Base-by-base conservation (phyloP, 1,140 invertebrate genomes). In the Drosophila grimshawi region DNA sequence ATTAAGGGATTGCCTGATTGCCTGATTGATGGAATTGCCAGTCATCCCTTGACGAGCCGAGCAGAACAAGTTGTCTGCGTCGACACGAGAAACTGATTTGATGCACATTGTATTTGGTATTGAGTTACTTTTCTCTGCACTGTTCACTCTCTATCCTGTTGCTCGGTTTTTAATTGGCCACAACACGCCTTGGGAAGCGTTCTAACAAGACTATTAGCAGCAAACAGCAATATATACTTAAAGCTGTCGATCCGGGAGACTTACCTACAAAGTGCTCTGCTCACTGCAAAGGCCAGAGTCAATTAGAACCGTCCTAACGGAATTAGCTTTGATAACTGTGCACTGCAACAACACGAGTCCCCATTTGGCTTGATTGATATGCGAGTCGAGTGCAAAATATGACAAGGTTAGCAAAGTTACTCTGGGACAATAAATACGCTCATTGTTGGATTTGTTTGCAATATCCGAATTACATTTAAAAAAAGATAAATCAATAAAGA, bases 1-100 rank as follows among this genome's bases (percentile, higher is more conserved):
- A 86, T 86, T 86, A 88, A 86, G 83, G 81, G 82, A 86, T 86
- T 86, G 79, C 66, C 78, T 88, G 83, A 88, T 88, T 88, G 83
- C 88, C 82, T 43, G 39, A 43, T 43, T 43, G 3, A 43, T 8
- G 7, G 76, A 63, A 32, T 30, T 27, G 41, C 5, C 64, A 57
- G 60, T 43, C 43, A 41, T 10, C 8, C 43, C 37, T 45, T 37
- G 37, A 52, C 46, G 8, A 43, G 29, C 43, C 41, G 4, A 37
- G 19, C n/a, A 55, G 10, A 64, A 37, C 30, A 45, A 59, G 30
- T 52, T 51, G 72, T 48, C 41, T 46, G 43, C 39, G n/a, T 55
- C 33, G 30, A 11, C 8, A 4, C 7, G 10, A 48, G 49, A 37
- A 51, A 46, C 52, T 73, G 81, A 72, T 86, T 71, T 88, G 67